Percentiles rank a stretch among this genome's conserved stretches.
Conservation (phyloP, 2,888 invertebrate genomes). For the Epinotia brunnichana region DNA sequence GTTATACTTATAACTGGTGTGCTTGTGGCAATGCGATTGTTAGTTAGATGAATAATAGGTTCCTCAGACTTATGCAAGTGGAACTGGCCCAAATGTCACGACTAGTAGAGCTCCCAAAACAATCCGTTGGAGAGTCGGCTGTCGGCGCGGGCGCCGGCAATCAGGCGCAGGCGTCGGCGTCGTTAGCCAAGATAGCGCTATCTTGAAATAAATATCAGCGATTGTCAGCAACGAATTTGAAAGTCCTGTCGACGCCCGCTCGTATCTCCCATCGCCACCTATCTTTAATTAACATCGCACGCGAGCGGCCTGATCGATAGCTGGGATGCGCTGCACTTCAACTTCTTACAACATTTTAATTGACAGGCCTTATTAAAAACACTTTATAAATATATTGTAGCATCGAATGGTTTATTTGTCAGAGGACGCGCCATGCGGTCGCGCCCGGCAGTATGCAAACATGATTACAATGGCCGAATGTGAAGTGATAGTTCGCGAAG, state of each 20-base stretch:
- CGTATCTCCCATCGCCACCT: conserved; percentile 49
- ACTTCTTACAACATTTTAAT: conserved; percentile 46
- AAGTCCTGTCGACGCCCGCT: conserved; percentile 57
- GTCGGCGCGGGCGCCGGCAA: conserved; percentile 31
- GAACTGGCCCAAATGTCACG: conserved; percentile 26
- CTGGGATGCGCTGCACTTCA: conserved; percentile 44
- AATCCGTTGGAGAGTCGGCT: conserved; percentile 11
- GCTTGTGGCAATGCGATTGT: neutral
- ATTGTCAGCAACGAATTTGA: conserved; percentile 66
- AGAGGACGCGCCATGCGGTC: conserved; percentile 4
- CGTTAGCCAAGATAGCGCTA: conserved; percentile 49
- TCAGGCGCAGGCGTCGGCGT: conserved; percentile 46
- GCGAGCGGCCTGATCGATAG: conserved; percentile 57
- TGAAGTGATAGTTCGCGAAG: conserved; percentile 24
- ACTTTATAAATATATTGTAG: conserved; percentile 30
- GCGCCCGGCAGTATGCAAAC: conserved; percentile 34
- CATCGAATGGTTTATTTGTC: conserved; percentile 25
- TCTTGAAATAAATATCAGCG: conserved; percentile 62
- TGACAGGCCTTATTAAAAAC: conserved; percentile 44
- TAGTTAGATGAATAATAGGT: neutral
- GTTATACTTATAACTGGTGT: neutral
- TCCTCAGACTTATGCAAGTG: conserved; percentile 23
- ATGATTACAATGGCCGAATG: conserved; percentile 27
- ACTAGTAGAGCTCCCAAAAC: conserved; percentile 29
- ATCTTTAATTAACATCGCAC: conserved; percentile 74